Conservation (phyloP, 2,113 vertebrate species). For the Eclectus roratus region DNA sequence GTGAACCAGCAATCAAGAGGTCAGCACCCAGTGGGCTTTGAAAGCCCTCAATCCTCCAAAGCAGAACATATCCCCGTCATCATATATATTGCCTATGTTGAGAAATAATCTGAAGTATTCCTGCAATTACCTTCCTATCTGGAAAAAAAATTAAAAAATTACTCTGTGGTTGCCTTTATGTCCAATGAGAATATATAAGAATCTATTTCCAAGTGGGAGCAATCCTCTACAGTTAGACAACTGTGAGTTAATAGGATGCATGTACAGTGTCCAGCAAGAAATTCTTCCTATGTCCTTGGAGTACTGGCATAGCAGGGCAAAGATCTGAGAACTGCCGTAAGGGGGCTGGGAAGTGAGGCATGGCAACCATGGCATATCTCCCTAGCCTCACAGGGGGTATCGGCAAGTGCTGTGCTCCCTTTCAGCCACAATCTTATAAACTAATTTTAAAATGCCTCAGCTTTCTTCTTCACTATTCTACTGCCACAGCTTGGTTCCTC, state of each 20-base stretch:
- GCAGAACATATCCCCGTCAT: no score
- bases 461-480: background rate
- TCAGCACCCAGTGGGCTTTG: no score
- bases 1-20: no score
- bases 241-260: background rate
- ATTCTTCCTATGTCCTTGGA: background rate
- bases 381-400: rapidly evolving
- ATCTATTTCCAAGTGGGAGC: background rate
- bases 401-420: background rate
- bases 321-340: background rate
- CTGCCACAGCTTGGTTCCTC: background rate
- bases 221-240: background rate
- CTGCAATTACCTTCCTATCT: background rate
- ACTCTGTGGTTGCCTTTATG: background rate
- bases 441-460: background rate
- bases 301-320: background rate
- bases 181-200: background rate
- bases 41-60: no score
- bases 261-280: background rate
- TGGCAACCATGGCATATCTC: background rate
- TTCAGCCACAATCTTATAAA: background rate
- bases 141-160: background rate
- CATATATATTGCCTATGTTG: background rate
- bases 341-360: background rate
- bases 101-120: background rate